phyloP scores from a whole-genome alignment of 2,888 invertebrate genomes.

The Xylota sylvarum region DNA sequence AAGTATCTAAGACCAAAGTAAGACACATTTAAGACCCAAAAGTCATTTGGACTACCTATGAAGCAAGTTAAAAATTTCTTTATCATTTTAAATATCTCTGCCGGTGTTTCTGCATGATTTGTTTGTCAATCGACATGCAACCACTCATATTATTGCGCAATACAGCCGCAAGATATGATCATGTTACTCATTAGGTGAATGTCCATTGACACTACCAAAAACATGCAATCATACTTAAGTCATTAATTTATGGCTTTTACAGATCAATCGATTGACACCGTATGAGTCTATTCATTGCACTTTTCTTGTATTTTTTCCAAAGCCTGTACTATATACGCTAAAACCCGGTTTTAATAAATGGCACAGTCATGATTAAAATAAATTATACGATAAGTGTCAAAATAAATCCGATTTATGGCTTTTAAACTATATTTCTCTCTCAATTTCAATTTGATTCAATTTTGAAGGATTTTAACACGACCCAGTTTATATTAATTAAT shows the following conservation, averaged over 20 bases:
- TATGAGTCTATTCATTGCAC: neutral
- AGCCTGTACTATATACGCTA: neutral
- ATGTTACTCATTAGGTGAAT: slow-evolving; percentile 33
- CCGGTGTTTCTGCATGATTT: slow-evolving; percentile 6
- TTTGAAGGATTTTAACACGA: too few species aligned
- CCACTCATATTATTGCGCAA: slow-evolving; percentile 2
- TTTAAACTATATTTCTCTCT: neutral
- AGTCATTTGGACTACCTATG: neutral
- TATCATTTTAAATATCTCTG: slow-evolving; percentile 8
- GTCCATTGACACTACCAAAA: slow-evolving; percentile 41
- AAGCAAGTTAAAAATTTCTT: slow-evolving; percentile 10
- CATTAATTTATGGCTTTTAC: slow-evolving; percentile 36
- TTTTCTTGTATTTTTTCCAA: neutral
- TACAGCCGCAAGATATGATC: neutral
- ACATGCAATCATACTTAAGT: slow-evolving; percentile 47
- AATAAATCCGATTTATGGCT: slow-evolving; percentile 23
- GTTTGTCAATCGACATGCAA: slow-evolving; percentile 5
- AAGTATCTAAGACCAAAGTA: too few species aligned
- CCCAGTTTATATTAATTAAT: too few species aligned
- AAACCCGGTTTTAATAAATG: slow-evolving; percentile 11
- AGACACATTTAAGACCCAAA: neutral
- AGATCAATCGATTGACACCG: slow-evolving; percentile 23
- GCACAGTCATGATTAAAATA: slow-evolving; percentile 13
- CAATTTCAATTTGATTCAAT: neutral
- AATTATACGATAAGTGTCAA: slow-evolving; percentile 53